phyloP scores from a whole-genome alignment of 1,140 invertebrate genomes.

The Conus betulinus region DNA sequence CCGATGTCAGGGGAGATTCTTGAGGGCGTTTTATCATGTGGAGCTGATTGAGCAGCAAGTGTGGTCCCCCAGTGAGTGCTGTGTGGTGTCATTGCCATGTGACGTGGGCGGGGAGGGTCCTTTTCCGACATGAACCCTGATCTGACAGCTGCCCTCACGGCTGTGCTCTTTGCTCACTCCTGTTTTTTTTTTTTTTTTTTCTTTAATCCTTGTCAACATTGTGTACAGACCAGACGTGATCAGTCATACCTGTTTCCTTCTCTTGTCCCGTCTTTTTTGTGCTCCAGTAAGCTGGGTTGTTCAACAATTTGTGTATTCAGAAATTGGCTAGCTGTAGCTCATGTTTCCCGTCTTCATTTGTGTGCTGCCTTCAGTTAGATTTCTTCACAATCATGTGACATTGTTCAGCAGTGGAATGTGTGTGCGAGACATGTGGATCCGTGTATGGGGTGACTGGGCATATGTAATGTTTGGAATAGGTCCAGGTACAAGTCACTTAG shows the following conservation, averaged over 20 bases:
- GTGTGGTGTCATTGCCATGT: neutral
- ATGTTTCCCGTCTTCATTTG: neutral
- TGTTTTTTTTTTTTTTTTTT: neutral
- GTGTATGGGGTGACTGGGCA: no score
- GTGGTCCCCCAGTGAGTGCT: neutral
- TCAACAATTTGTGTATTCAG: constrained; percentile 16
- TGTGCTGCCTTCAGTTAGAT: neutral
- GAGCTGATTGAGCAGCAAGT: no score
- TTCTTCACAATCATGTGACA: neutral
- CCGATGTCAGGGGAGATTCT: neutral
- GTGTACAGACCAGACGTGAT: neutral
- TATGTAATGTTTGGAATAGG: no score
- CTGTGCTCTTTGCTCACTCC: neutral
- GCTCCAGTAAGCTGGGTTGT: neutral
- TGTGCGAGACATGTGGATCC: neutral
- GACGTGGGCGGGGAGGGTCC: neutral
- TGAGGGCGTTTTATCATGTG: neutral
- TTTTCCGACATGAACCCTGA: neutral
- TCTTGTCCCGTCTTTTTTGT: neutral
- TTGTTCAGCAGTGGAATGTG: neutral
- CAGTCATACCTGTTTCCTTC: neutral
- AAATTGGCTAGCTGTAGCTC: constrained; percentile 7
- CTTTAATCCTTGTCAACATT: neutral
- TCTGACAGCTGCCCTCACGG: neutral
- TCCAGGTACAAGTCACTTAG: no score